These are phyloP conservation scores for Brachionus sp. DNA, from an alignment of 1,140 invertebrate species.

Conservation along the genomic window DNA sequence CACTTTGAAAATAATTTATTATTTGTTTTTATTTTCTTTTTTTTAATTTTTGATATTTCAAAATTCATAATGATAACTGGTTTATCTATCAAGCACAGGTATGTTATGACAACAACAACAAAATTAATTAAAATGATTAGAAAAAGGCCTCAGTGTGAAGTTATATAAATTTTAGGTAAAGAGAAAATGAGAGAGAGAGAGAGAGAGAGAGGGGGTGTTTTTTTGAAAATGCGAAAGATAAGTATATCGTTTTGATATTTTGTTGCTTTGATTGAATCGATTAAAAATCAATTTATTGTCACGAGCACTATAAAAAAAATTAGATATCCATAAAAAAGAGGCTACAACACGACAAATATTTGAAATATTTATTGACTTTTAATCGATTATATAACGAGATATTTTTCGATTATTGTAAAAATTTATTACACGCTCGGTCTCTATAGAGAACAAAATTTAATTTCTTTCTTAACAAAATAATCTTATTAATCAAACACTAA, in stretches of 20 bases:
- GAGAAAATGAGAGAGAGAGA: background rate
- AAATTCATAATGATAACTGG: background rate
- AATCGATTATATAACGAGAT: constrained; percentile 20
- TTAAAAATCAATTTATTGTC: constrained; percentile 41
- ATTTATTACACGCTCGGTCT: background rate
- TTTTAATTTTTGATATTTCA: background rate
- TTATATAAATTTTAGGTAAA: background rate
- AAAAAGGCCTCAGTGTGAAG: background rate
- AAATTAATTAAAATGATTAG: constrained; percentile 3
- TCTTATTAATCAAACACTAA: background rate
- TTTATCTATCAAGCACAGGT: background rate
- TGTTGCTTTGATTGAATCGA: background rate
- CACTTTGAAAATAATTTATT: constrained; percentile 10
- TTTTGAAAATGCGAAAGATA: constrained; percentile 9
- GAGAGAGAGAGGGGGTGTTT: too few species aligned
- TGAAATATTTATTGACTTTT: constrained; percentile 30
- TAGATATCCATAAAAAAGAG: constrained; percentile 6
- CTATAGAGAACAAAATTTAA: background rate
- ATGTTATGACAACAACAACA: background rate
- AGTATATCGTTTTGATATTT: background rate
- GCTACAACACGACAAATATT: background rate
- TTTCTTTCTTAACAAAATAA: background rate
- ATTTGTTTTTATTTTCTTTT: background rate
- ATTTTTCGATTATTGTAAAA: background rate
- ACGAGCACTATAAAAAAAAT: constrained; percentile 13